Conservation (phyloP, 2,888 invertebrate species). For the Volucella inanis region DNA sequence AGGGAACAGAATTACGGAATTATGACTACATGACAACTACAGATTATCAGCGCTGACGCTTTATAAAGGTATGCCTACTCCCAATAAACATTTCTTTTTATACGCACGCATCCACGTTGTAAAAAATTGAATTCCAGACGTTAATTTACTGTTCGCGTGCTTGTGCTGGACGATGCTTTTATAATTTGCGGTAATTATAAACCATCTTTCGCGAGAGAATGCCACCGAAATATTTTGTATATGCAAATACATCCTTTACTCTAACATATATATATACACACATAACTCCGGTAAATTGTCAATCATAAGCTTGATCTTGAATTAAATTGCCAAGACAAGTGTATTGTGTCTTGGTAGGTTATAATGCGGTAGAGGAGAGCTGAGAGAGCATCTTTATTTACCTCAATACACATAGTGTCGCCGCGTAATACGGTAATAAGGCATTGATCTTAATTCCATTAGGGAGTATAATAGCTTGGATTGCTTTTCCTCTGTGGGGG, state of each 20-base stretch:
- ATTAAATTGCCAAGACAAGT: conserved; percentile 24
- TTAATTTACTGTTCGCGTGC: conserved; percentile 50
- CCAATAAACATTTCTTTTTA: conserved; percentile 6
- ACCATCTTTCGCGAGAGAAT: conserved; percentile 35
- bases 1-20: conserved; percentile 47
- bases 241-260: conserved; percentile 19
- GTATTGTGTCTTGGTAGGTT: neutral
- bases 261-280: too few relatives aligned
- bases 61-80: conserved; percentile 2
- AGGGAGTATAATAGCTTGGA: conserved; percentile 46
- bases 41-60: conserved; percentile 26
- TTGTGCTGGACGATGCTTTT: conserved; percentile 14
- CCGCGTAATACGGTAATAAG: conserved; percentile 3
- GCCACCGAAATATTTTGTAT: conserved; percentile 31
- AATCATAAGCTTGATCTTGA: conserved; percentile 48
- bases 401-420: neutral
- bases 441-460: conserved; percentile 64
- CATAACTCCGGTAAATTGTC: conserved; percentile 29
- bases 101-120: neutral
- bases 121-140: conserved; percentile 52
- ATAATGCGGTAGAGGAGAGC: neutral
- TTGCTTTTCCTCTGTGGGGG: conserved; percentile 39
- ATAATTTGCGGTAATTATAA: conserved; percentile 47
- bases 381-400: conserved; percentile 16
- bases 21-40: conserved; percentile 18